phyloP scores from a whole-genome alignment of 1,140 invertebrate genomes.

The Lucilia sericata region DNA sequence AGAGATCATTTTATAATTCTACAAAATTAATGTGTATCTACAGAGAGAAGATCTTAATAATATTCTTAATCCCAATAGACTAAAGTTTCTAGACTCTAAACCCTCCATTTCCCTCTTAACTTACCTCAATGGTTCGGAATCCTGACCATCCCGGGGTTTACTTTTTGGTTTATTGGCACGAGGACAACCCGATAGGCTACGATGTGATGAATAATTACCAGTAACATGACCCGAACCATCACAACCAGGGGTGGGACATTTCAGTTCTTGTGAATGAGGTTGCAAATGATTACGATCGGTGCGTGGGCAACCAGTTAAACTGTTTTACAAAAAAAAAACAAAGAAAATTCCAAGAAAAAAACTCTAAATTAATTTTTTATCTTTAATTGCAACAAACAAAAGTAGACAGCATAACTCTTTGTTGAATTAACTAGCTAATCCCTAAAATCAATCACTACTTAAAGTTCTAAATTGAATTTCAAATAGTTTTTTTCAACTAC shows the following conservation, averaged over 20 bases:
- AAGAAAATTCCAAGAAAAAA: slow-evolving; percentile 3
- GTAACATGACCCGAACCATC: slow-evolving; percentile 88
- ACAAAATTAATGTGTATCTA: too few species aligned
- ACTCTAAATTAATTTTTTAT: slow-evolving; percentile 19
- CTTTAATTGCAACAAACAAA: background rate
- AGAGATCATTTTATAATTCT: too few species aligned
- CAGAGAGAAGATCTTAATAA: too few species aligned
- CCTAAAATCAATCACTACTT: slow-evolving; percentile 7
- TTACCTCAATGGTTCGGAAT: slow-evolving; percentile 88
- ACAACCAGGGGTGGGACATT: slow-evolving; percentile 92
- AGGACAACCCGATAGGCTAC: slow-evolving; percentile 86
- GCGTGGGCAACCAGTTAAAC: slow-evolving; percentile 81
- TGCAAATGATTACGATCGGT: slow-evolving; percentile 81
- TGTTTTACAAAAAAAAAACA: slow-evolving; percentile 55
- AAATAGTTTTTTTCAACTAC: background rate
- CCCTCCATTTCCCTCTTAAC: background rate
- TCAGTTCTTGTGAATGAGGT: slow-evolving; percentile 82
- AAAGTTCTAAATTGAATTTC: background rate
- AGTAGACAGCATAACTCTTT: background rate
- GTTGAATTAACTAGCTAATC: background rate
- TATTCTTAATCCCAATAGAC: too few species aligned
- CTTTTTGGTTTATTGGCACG: slow-evolving; percentile 92
- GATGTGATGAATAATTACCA: slow-evolving; percentile 88
- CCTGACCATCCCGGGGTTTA: slow-evolving; percentile 90
- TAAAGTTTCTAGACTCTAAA: too few species aligned